Conservation (phyloP, 2,113 vertebrate genomes). For the Taxidea taxus region DNA sequence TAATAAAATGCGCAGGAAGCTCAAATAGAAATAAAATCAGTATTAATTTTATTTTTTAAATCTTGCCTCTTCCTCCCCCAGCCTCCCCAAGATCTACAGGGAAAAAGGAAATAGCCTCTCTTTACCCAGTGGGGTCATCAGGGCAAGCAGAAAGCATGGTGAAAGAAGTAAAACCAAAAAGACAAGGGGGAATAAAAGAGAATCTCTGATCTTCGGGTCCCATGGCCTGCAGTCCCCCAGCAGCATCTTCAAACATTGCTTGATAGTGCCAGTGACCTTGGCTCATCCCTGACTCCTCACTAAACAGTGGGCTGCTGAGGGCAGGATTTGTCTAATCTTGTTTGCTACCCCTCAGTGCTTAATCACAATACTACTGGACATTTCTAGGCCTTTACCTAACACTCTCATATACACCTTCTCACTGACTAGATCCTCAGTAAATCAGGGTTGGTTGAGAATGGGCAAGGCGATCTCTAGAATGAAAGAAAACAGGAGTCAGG, state of each 20-base stretch:
- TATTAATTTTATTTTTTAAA: neutral
- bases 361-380: neutral
- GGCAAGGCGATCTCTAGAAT: neutral
- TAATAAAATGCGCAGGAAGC: neutral
- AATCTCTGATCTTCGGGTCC: neutral
- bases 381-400: neutral
- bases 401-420: neutral
- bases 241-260: neutral
- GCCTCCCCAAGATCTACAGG: neutral
- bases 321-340: neutral
- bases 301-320: neutral
- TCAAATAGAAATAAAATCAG: conserved; percentile 5
- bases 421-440: neutral
- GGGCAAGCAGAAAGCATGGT: neutral
- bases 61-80: neutral
- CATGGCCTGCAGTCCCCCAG: neutral
- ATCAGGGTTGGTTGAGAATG: neutral
- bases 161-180: neutral
- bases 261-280: neutral
- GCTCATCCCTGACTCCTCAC: neutral
- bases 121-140: neutral
- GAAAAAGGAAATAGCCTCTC: neutral
- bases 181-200: neutral
- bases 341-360: neutral
- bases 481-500: neutral